Conservation (phyloP, 30 jellyfish, hydroid and myxozoan species). For the Pelagia noctiluca region DNA sequence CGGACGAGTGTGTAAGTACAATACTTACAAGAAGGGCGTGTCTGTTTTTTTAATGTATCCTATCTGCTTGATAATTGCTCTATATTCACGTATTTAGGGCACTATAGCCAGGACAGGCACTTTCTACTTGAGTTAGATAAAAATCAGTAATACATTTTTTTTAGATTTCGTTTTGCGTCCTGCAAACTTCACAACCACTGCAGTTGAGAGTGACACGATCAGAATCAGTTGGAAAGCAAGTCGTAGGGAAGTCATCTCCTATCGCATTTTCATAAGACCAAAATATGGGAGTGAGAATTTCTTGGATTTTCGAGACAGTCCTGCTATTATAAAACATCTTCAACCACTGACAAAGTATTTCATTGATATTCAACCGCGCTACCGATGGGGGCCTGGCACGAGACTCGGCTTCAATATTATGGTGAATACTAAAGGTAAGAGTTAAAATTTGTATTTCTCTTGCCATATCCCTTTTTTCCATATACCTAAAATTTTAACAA, state of each 20-base stretch:
- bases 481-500: too few relatives aligned
- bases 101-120: too few relatives aligned
- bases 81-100: too few relatives aligned
- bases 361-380: conserved; percentile 46
- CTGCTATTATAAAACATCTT: conserved; percentile 27
- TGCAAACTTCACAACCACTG: background rate
- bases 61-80: too few relatives aligned
- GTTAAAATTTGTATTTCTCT: too few relatives aligned
- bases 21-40: too few relatives aligned
- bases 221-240: conserved; percentile 11
- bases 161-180: background rate
- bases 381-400: conserved; percentile 62
- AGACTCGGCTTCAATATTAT: conserved; percentile 24
- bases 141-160: background rate
- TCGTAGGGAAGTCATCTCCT: background rate
- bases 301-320: conserved; percentile 1
- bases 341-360: conserved; percentile 41
- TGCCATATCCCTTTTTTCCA: too few relatives aligned
- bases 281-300: conserved; percentile 10
- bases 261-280: conserved; percentile 16
- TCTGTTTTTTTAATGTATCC: too few relatives aligned
- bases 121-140: too few relatives aligned
- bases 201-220: background rate
- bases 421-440: conserved; percentile 60
- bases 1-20: too few relatives aligned